Conservation (phyloP, 2,113 vertebrate species). For the Megaceryle torquata region DNA sequence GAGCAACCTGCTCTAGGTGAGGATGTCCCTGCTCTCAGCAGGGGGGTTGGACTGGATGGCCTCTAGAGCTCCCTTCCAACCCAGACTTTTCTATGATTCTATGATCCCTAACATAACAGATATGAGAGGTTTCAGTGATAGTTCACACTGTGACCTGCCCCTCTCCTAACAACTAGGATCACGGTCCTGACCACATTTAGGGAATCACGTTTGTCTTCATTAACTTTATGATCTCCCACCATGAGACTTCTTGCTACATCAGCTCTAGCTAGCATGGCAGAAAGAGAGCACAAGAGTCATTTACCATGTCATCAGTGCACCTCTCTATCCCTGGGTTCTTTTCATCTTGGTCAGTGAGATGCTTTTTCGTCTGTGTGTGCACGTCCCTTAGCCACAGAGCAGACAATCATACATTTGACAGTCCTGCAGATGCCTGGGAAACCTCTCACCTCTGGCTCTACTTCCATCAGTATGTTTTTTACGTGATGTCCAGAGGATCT, state of each 20-base stretch:
- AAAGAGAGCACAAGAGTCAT: background rate
- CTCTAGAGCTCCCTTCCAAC: too few relatives aligned
- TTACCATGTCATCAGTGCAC: background rate
- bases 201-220: background rate
- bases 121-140: background rate
- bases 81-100: too few relatives aligned
- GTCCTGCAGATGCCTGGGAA: background rate
- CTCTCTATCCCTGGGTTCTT: background rate
- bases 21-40: too few relatives aligned
- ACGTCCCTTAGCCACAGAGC: background rate
- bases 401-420: background rate
- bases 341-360: background rate
- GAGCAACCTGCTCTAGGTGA: too few relatives aligned
- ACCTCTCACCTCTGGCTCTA: background rate
- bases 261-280: background rate
- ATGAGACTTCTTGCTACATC: background rate
- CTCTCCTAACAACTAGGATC: background rate
- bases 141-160: background rate
- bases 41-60: too few relatives aligned
- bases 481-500: background rate
- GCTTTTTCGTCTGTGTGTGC: background rate
- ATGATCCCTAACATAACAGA: background rate
- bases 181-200: background rate
- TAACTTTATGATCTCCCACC: background rate
- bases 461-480: background rate